Conservation (phyloP, 1,140 invertebrate species). For the Limonius californicus region DNA sequence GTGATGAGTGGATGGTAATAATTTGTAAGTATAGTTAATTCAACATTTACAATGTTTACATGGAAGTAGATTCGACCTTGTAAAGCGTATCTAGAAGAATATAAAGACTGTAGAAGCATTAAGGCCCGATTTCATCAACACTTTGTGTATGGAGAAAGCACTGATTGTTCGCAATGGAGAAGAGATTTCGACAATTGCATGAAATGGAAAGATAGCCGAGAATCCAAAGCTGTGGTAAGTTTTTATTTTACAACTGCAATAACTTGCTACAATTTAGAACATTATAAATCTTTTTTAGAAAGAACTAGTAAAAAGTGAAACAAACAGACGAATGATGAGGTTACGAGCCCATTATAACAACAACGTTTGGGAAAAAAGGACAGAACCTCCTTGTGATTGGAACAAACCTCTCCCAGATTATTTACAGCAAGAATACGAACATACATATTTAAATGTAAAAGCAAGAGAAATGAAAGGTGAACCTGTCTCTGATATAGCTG, state of each 20-base stretch:
- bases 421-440: slow-evolving; percentile 61
- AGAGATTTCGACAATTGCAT: slow-evolving; percentile 71
- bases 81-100: slow-evolving; percentile 71
- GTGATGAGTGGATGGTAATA: slow-evolving; percentile 40
- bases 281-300: slow-evolving; percentile 51
- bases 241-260: slow-evolving; percentile 19
- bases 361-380: slow-evolving; percentile 72
- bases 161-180: slow-evolving; percentile 76
- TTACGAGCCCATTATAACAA: slow-evolving; percentile 66
- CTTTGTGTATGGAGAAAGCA: slow-evolving; percentile 68
- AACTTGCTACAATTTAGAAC: neutral
- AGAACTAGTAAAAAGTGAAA: slow-evolving; percentile 68
- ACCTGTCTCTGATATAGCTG: neutral
- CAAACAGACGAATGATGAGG: slow-evolving; percentile 56
- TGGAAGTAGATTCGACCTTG: slow-evolving; percentile 70
- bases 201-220: slow-evolving; percentile 59
- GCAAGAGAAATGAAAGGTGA: slow-evolving; percentile 57
- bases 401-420: slow-evolving; percentile 70
- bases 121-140: slow-evolving; percentile 79
- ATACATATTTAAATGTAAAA: slow-evolving; percentile 63
- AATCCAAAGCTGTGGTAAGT: slow-evolving; percentile 65
- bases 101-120: slow-evolving; percentile 69
- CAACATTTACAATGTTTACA: too few species aligned
- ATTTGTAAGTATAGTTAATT: too few species aligned
- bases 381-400: slow-evolving; percentile 75